Evolutionary conservation across 1,140 invertebrate genomes (phyloP).

Genomic region (Ceratina japonica): DNA sequence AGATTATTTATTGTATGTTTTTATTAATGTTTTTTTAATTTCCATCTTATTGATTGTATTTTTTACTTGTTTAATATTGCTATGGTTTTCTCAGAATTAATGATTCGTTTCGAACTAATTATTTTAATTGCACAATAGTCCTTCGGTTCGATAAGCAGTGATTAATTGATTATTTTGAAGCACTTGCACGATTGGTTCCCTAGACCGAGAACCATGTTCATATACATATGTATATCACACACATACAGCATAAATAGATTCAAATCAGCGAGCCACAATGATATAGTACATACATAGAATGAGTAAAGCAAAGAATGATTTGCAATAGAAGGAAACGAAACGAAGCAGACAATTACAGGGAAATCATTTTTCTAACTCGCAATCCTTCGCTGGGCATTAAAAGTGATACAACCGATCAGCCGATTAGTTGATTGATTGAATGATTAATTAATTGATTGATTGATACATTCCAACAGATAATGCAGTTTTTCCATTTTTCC

Average conservation of each 20-base stretch:
- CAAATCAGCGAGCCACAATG: constrained; percentile 37
- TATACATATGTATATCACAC: constrained; percentile 56
- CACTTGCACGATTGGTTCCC: constrained; percentile 39
- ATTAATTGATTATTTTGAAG: background rate
- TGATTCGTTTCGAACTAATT: too few relatives aligned
- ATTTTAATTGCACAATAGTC: too few relatives aligned
- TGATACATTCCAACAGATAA: constrained; percentile 37
- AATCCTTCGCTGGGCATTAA: constrained; percentile 79
- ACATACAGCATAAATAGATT: constrained; percentile 34
- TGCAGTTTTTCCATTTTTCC: constrained; percentile 42
- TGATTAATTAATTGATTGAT: constrained; percentile 31
- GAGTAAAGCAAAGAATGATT: constrained; percentile 53
- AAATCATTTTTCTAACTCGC: constrained; percentile 69
- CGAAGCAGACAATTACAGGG: constrained; percentile 57
- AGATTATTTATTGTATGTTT: background rate
- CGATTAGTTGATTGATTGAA: constrained; percentile 48
- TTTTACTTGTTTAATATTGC: too few relatives aligned
- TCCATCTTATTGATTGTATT: too few relatives aligned
- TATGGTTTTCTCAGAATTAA: too few relatives aligned
- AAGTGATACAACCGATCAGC: constrained; percentile 49
- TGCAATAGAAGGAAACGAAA: constrained; percentile 61
- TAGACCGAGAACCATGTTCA: constrained; percentile 53
- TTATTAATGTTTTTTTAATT: too few relatives aligned
- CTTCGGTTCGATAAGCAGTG: too few relatives aligned
- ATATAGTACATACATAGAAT: constrained; percentile 33